Conservation (phyloP, 2,113 vertebrate genomes). For the Clarias magur region DNA sequence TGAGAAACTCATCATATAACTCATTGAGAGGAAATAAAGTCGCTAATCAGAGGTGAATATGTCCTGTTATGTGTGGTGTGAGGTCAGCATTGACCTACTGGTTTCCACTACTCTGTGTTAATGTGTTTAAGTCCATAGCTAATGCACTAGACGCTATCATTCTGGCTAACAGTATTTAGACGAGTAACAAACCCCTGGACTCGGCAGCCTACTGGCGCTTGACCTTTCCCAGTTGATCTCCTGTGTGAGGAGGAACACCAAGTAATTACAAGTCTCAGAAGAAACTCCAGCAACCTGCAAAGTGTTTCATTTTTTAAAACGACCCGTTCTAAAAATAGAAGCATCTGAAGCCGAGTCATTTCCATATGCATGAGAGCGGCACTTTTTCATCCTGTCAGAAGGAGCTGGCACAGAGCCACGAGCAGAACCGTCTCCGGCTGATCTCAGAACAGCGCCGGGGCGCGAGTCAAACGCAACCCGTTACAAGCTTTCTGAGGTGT, state of each 20-base stretch:
- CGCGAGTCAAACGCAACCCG: background rate
- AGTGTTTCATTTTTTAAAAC: constrained; percentile 14
- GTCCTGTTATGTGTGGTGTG: background rate
- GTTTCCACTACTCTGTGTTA: background rate
- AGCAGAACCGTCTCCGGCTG: background rate
- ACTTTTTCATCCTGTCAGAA: constrained; percentile 20
- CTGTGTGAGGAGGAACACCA: background rate
- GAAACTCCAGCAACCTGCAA: background rate
- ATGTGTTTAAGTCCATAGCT: background rate
- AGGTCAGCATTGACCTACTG: background rate
- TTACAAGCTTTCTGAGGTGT: constrained; percentile 22
- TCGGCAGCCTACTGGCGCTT: background rate
- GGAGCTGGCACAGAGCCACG: constrained; percentile 6
- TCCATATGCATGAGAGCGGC: constrained; percentile 30
- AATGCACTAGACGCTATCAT: background rate
- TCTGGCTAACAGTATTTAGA: background rate
- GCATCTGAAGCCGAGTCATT: constrained; percentile 3
- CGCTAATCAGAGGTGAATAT: background rate
- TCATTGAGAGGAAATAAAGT: background rate
- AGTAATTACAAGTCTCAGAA: background rate
- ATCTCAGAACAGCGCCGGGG: constrained; percentile 11
- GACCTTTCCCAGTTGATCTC: background rate
- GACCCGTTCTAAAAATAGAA: constrained; percentile 19
- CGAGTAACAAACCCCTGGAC: background rate
- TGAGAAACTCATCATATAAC: too few relatives aligned